Conservation (phyloP, 2,797 vertebrate genomes). For the Mycteria americana region DNA sequence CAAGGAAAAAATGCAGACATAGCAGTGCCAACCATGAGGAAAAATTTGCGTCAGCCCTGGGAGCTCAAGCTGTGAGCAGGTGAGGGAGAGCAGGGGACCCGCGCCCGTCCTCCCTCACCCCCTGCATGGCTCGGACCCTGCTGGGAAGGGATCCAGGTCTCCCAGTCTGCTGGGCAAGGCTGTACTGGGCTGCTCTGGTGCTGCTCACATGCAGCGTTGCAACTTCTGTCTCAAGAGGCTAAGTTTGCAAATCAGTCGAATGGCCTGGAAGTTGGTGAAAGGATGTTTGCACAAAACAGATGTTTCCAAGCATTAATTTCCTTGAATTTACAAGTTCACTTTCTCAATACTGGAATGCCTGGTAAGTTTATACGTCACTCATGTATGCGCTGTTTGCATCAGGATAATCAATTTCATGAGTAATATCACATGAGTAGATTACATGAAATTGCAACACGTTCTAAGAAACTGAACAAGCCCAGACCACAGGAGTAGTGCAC, state of each 20-base stretch:
- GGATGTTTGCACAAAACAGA: background rate
- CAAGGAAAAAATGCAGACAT: conserved; percentile 21
- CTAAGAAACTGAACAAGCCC: background rate
- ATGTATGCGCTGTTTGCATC: background rate
- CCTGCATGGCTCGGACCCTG: accelerated
- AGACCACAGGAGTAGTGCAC: background rate
- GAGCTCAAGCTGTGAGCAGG: background rate
- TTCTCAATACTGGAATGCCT: background rate
- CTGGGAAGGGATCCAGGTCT: background rate
- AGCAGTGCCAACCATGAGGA: background rate
- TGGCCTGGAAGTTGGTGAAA: background rate
- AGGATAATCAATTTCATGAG: background rate
- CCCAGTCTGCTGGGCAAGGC: background rate
- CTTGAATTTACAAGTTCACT: background rate
- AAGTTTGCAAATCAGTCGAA: background rate
- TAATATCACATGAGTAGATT: background rate
- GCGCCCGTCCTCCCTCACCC: background rate
- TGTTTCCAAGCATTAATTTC: background rate
- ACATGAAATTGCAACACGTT: background rate
- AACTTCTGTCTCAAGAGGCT: background rate
- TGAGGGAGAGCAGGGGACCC: background rate
- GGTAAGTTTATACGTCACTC: background rate
- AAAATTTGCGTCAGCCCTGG: background rate
- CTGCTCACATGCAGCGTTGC: background rate
- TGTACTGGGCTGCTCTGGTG: background rate